These are phyloP conservation scores for Diadema setosum DNA, from an alignment of 35 echinoderm and acorn worm genomes.

Conservation along the genomic window DNA sequence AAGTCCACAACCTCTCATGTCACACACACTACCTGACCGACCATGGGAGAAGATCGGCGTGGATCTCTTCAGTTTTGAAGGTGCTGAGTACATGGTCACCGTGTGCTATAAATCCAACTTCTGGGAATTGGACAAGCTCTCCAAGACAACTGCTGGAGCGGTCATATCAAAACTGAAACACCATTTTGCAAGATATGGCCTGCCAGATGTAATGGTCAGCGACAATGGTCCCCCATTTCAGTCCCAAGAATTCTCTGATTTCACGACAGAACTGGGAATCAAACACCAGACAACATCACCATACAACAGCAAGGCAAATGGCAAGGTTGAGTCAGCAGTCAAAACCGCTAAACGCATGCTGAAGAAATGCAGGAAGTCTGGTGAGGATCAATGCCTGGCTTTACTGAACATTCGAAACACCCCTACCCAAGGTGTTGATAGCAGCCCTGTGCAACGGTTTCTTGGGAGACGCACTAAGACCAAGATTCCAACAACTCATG, in stretches of 20 bases:
- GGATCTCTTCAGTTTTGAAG: slow-evolving; percentile 28
- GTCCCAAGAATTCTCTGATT: slow-evolving; percentile 31
- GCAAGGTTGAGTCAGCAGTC: slow-evolving; percentile 35
- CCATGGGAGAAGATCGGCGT: slow-evolving; percentile 38
- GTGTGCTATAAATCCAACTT: slow-evolving; percentile 30
- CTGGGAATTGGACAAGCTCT: no score
- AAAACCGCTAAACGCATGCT: no score
- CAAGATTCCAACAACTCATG: background rate
- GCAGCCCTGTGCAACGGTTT: slow-evolving; percentile 20
- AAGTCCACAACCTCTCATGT: slow-evolving; percentile 12
- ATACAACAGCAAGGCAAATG: slow-evolving; percentile 14
- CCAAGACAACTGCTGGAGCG: background rate
- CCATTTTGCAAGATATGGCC: slow-evolving; percentile 33
- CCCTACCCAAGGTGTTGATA: slow-evolving; percentile 5
- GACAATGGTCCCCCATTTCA: slow-evolving; percentile 47
- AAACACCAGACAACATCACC: slow-evolving; percentile 34
- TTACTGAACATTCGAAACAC: background rate
- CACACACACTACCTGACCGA: slow-evolving; percentile 58
- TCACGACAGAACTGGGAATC: slow-evolving; percentile 29
- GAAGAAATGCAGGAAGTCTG: slow-evolving; percentile 1
- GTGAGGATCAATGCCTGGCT: background rate
- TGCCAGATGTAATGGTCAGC: slow-evolving; percentile 1
- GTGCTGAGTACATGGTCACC: slow-evolving; percentile 26
- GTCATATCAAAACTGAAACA: slow-evolving; percentile 16
- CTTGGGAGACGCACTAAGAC: slow-evolving; percentile 27